Conservation (phyloP, 2,113 vertebrate genomes). For the Heterotilapia buettikoferi region DNA sequence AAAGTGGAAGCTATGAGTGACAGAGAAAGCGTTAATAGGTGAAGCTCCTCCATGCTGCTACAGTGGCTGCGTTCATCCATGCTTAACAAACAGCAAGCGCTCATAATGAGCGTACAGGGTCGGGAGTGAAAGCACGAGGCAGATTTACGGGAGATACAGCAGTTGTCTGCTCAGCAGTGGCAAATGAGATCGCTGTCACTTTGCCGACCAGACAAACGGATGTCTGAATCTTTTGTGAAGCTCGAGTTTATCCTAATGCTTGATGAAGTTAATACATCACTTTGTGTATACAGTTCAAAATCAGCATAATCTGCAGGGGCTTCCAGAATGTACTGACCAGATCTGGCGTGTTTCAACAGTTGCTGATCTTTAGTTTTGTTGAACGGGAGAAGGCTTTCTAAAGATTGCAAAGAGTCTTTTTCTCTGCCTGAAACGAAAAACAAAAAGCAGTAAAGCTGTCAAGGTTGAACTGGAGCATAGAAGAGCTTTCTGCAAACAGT, state of each 20-base stretch:
- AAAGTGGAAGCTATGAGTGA: not conserved
- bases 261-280: not conserved
- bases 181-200: not conserved
- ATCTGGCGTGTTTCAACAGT: not conserved
- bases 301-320: not conserved
- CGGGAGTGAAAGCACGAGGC: not conserved
- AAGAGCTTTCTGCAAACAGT: not conserved
- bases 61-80: not conserved
- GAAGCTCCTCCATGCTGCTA: not conserved
- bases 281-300: not conserved
- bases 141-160: not conserved
- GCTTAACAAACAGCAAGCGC: constrained; percentile 15
- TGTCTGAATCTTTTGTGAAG: not conserved
- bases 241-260: not conserved
- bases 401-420: not conserved
- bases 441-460: not conserved
- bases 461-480: not conserved
- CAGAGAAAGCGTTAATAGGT: constrained; percentile 20
- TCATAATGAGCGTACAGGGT: constrained; percentile 7
- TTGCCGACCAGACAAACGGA: not conserved
- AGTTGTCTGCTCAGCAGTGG: not conserved
- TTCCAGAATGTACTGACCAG: not conserved
- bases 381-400: not conserved
- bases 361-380: not conserved
- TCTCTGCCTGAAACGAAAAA: fast-evolving